Evolutionary conservation across 2,888 invertebrate species (phyloP), one percentile per base, ranked within the genome.

Genomic region (Adineta ricciae): DNA sequence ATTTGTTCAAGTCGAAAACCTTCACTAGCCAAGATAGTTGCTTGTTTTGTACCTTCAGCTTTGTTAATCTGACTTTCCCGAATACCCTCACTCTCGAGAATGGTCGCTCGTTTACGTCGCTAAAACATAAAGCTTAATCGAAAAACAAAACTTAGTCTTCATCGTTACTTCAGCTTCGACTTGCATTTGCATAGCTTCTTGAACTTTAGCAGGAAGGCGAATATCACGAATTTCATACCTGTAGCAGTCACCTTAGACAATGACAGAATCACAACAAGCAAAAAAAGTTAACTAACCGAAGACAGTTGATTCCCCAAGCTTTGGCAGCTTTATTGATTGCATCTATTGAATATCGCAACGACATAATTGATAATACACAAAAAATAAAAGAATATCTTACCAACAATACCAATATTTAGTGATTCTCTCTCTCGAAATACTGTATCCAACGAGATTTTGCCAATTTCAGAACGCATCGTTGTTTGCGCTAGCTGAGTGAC

Each of bases 101-200:
- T 95, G 27, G 96, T 94, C 0, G 99, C 99, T 87, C 99, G 92
- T 90, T 99, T 99, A 89, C 94, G 94, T 85, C 99, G 92, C 90
- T 78, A 78, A 78, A n/a, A 1, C 4, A n/a, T 24, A 64, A 64
- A 27, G 1, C 3, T 64, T 27, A 52, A 21, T 16, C n/a, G n/a
- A n/a, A n/a, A n/a, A n/a, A n/a, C n/a, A n/a, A n/a, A n/a, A n/a
- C n/a, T n/a, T n/a, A n/a, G n/a, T n/a, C n/a, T n/a, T n/a, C n/a
- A n/a, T 27, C 27, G 24, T 41, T 41, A 78, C 73, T 78, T 99
- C 99, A 0, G 99, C 99, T 91, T 99, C 98, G 0, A 99, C 99
- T 92, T 99, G 99, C 97, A 98, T 85, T 91, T 99, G 99, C 99
- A 99, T 99, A 0, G 99, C 99, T 91, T 98, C 97, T 89, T 97